Evolutionary conservation across 2,113 vertebrate genomes (phyloP).

Genomic region (Bambusicola thoracicus): DNA sequence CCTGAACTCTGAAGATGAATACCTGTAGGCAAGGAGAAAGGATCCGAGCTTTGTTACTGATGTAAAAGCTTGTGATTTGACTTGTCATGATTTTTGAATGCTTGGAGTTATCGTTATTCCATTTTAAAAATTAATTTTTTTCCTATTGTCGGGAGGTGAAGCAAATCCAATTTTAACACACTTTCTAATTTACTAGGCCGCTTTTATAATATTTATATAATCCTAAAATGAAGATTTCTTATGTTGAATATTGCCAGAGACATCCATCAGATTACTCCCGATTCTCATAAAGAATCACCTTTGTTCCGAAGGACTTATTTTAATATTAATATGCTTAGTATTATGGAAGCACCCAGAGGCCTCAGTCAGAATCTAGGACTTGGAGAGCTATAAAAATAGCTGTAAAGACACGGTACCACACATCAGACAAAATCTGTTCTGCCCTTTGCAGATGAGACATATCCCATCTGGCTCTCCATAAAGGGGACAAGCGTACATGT

Average conservation of each 20-base stretch:
- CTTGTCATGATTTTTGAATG: neutral
- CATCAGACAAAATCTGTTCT: slow-evolving; percentile 63
- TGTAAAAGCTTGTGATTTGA: neutral
- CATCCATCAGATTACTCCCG: neutral
- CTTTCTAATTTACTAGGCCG: neutral
- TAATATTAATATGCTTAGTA: slow-evolving; percentile 20
- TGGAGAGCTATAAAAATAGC: slow-evolving; percentile 39
- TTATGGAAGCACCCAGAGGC: slow-evolving; percentile 20
- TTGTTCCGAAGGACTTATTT: neutral
- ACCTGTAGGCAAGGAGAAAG: neutral
- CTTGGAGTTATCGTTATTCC: neutral
- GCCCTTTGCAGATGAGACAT: slow-evolving; percentile 58
- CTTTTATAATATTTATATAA: slow-evolving; percentile 12
- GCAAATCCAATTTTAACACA: neutral
- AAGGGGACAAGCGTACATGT: slow-evolving; percentile 23
- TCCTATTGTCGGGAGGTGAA: neutral
- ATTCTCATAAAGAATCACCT: neutral
- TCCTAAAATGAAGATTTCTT: slow-evolving; percentile 28
- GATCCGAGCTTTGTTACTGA: neutral
- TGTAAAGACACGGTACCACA: slow-evolving; percentile 35
- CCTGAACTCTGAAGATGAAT: neutral
- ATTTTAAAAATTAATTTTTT: slow-evolving; percentile 13
- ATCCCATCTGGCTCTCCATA: slow-evolving; percentile 48
- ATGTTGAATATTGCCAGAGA: neutral
- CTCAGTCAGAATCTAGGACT: neutral